Evolutionary conservation across 2,888 invertebrate genomes (phyloP).

Genomic region (Palloptera scutellata): DNA sequence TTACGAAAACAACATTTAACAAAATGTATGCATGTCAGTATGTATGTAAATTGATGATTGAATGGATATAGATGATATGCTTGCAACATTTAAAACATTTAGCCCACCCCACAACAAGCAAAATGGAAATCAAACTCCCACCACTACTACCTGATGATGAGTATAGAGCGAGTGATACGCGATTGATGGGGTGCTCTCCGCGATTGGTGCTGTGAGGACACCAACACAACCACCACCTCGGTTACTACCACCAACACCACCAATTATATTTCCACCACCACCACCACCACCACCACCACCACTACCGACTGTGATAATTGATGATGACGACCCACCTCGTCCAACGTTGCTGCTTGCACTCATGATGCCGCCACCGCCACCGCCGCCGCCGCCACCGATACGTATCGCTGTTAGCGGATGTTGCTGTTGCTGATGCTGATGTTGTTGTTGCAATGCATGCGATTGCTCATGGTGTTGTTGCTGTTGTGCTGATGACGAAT

Average conservation of each 20-base stretch:
- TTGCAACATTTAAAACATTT: too few species aligned
- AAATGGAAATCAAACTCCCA: neutral
- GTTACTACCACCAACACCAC: conserved; percentile 18
- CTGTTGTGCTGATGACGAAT: conserved; percentile 33
- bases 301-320: conserved; percentile 33
- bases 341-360: conserved; percentile 40
- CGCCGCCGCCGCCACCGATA: conserved; percentile 38
- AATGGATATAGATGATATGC: too few species aligned
- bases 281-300: conserved; percentile 20
- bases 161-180: conserved; percentile 53
- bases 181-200: conserved; percentile 30
- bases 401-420: conserved; percentile 38
- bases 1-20: too few species aligned
- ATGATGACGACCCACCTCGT: conserved; percentile 56
- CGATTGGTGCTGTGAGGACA: conserved; percentile 23
- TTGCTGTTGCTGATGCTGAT: conserved; percentile 45
- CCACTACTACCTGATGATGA: conserved; percentile 62
- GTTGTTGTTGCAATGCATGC: conserved; percentile 38
- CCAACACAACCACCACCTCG: conserved; percentile 34
- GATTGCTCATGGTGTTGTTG: conserved; percentile 37
- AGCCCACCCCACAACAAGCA: conserved; percentile 27
- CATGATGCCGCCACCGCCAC: conserved; percentile 30
- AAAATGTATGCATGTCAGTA: too few species aligned
- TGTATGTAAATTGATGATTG: too few species aligned
- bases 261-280: conserved; percentile 14